phyloP scores from a whole-genome alignment of 2,888 invertebrate genomes.

The Drosophila rubida region DNA sequence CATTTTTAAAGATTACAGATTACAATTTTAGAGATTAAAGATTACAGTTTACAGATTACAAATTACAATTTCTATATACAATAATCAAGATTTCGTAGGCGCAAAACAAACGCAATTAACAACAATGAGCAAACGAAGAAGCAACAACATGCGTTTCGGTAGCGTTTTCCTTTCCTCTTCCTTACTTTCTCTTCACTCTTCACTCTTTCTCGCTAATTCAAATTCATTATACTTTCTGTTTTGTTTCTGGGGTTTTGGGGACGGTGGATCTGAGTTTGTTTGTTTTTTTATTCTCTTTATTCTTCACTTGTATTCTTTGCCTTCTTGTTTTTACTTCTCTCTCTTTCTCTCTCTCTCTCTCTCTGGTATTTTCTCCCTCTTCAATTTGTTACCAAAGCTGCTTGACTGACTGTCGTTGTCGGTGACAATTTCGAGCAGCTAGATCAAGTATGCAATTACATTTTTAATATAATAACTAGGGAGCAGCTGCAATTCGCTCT shows the following conservation, averaged over 20 bases:
- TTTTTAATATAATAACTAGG: conserved; percentile 62
- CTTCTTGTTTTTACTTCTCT: not conserved
- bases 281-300: not conserved
- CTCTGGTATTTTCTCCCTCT: not conserved
- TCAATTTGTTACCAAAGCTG: conserved; percentile 9
- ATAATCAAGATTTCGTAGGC: conserved; percentile 13
- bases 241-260: conserved; percentile 22
- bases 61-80: conserved; percentile 42
- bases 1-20: conserved; percentile 16
- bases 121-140: conserved; percentile 35
- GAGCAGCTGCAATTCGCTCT: conserved; percentile 24
- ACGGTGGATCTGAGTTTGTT: conserved; percentile 43
- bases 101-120: conserved; percentile 28
- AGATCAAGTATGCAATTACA: conserved; percentile 44
- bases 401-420: not conserved
- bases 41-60: conserved; percentile 25
- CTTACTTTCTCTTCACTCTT: not conserved
- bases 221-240: conserved; percentile 1
- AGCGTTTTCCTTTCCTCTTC: not conserved
- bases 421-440: conserved; percentile 7
- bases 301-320: conserved; percentile 1
- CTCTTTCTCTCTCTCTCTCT: not conserved
- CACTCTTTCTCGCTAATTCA: conserved; percentile 10
- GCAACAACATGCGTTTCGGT: conserved; percentile 35
- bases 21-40: conserved; percentile 23